Percentiles rank a stretch among this genome's conserved stretches.
These are phyloP conservation scores for Volucella zonaria DNA, from an alignment of 2,888 invertebrate genomes.

Conservation along the genomic window DNA sequence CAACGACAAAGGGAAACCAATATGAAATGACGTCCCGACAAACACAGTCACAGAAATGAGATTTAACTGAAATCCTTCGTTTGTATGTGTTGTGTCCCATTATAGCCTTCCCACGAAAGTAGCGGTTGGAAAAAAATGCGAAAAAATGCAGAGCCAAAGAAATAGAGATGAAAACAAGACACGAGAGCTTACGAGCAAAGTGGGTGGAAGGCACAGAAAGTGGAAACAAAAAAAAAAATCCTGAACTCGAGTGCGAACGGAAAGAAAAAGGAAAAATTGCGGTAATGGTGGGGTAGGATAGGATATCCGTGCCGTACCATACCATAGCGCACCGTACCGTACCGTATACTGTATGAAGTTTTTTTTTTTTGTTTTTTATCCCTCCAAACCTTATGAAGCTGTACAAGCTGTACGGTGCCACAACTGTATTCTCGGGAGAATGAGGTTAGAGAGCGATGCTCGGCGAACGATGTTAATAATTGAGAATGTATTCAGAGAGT, in stretches of 20 bases:
- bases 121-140: constrained; percentile 49
- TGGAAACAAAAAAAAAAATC: constrained; percentile 8
- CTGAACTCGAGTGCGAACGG: constrained; percentile 57
- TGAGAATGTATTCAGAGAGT: constrained; percentile 68
- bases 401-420: not conserved
- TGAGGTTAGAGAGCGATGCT: constrained; percentile 60
- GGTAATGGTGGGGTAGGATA: constrained; percentile 16
- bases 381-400: constrained; percentile 8
- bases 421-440: not conserved
- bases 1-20: constrained; percentile 51
- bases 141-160: constrained; percentile 62
- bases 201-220: constrained; percentile 6
- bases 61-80: constrained; percentile 45
- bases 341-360: not conserved
- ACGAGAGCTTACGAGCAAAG: no score
- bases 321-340: no score
- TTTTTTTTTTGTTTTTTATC: constrained; percentile 11
- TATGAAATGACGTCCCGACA: constrained; percentile 66
- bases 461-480: constrained; percentile 67
- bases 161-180: constrained; percentile 53
- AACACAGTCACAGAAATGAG: constrained; percentile 19
- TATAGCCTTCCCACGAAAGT: constrained; percentile 56
- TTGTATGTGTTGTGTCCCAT: constrained; percentile 30
- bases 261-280: constrained; percentile 50
- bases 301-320: constrained; percentile 29